Evolutionary conservation across 35 echinoderm and acorn worm species (phyloP), one percentile per base, ranked within the genome.

Genomic region (Amphiura filiformis): DNA sequence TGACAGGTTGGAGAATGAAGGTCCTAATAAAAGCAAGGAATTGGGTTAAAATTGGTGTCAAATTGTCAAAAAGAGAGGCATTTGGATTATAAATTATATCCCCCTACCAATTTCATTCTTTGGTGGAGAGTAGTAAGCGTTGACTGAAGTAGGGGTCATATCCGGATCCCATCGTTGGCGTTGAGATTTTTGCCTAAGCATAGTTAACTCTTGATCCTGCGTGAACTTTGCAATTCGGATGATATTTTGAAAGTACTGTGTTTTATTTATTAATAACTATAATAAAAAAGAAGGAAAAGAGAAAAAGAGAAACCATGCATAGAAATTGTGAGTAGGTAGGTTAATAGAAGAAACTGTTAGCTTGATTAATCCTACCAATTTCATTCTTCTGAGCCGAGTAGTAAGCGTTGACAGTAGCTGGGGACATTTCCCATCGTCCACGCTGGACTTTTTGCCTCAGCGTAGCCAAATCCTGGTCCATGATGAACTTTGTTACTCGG

Each of bases 91-190:
- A 80, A 35, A 3, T 80, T 5, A 12, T 80, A 15, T 36, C 0
- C 49, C 38, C 88, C 82, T 76, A 97, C 94, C 94, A 81, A 97
- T 97, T 61, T 97, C 94, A 87, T 97, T 97, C 75, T 97, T 97
- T 41, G 65, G 76, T 14, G 94, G 91, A 32, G 83, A 41, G 83
- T 97, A 97, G 91, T 97, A 97, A 0, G 94, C 94, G 57, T 97
- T 97, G 39, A 97, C 94, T 33, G 88, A 70, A 0, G 91, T 82
- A 40, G 94, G 94, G 31, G 82, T 93, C 94, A 93, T 93, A n/a
- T n/a, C n/a, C n/a, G n/a, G n/a, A 65, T 97, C 94, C 94, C 94
- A 97, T 34, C 80, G 35, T 1, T 79, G 70, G 57, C 84, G 86
- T 34, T 93, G 82, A 0, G 87, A 82, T 9, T 33, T 61, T 47